Evolutionary conservation across 2,888 invertebrate species (phyloP), one percentile per base, ranked within the genome.

Genomic region (Arrhopalites spinosus): DNA sequence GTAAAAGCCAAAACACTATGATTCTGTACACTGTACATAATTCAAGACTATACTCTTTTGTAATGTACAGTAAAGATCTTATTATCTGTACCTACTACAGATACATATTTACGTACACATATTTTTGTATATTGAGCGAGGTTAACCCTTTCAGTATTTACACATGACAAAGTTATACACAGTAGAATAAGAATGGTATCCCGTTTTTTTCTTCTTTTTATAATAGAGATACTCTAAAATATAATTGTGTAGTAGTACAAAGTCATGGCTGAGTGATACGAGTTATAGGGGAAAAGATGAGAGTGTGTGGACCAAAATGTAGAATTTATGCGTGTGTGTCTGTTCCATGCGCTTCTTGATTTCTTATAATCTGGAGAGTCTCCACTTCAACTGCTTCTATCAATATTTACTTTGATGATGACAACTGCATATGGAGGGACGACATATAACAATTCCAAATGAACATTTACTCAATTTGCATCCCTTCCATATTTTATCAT

Each of bases 351-450:
- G 53, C 59, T 23, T 25, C 11, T 59, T n/a, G 5, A 3, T 36
- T 11, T 36, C 36, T 36, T 36, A 7, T 3, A 3, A 50, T 59
- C 59, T 59, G 17, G 29, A 15, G 36, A 13, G 66, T 36, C 59
- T 69, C 27, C 56, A 69, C 69, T 69, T 69, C 29, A 69, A 69
- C 47, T 56, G 29, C 69, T 69, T 69, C 29, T 29, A 69, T 69
- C 69, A 69, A 69, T 69, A 69, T 69, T 69, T 69, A 56, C 29
- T 53, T 29, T 69, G 53, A 69, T 69, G 69, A 69, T 69, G 69
- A 69, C 69, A 68, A 68, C 68, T 47, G 29, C 68, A 69, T 59
- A n/a, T n/a, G n/a, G n/a, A n/a, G 8, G 8, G 59, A 59, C 59
- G n/a, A 63, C 63, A 63, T 30, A 36, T 11, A 36, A 36, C 36